Evolutionary conservation across 2,113 vertebrate species (phyloP), one percentile per base, ranked within the genome.

Genomic region (Cacatua alba): DNA sequence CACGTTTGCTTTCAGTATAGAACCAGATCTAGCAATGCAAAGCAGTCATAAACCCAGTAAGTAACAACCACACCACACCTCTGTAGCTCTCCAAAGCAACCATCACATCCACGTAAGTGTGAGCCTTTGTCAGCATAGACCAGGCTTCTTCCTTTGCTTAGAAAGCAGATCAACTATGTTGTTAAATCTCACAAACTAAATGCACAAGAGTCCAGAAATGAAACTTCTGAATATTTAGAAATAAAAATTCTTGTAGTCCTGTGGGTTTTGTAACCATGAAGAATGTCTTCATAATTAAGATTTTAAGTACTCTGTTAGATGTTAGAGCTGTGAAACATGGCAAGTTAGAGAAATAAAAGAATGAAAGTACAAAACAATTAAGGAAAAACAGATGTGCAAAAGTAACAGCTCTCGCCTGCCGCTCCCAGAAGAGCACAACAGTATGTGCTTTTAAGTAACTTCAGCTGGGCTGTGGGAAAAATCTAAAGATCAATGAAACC

Each of bases 321-420:
- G 88, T 52, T 79, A 82, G 74, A 94, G 88, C 86, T 89, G 88
- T 94, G 88, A 94, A 96, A 95, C 83, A 93, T 77, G 86, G 74
- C 86, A 89, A 93, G 81, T 94, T 89, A 87, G 23, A 89, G 80
- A 95, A 96, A 93, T 75, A 88, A 94, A 95, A 72, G 83, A 89
- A 96, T 79, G 80, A 63, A 96, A 97, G 83, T 77, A 92, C 72
- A 90, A 95, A 96, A 96, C 65, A 97, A 96, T 96, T 92, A 90
- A 96, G 92, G 85, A 95, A 91, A 95, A 96, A 10, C 96, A 97
- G 80, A 96, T 96, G 95, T 86, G 62, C n/a, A 75, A 64, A 91
- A 94, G 95, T 80, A 93, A 94, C 70, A 92, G 74, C 57, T 75
- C 72, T 96, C 83, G 81, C 84, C 69, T 91, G 88, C 70, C 44